Evolutionary conservation across 2,113 vertebrate species (phyloP).

Genomic region (Gobius niger): DNA sequence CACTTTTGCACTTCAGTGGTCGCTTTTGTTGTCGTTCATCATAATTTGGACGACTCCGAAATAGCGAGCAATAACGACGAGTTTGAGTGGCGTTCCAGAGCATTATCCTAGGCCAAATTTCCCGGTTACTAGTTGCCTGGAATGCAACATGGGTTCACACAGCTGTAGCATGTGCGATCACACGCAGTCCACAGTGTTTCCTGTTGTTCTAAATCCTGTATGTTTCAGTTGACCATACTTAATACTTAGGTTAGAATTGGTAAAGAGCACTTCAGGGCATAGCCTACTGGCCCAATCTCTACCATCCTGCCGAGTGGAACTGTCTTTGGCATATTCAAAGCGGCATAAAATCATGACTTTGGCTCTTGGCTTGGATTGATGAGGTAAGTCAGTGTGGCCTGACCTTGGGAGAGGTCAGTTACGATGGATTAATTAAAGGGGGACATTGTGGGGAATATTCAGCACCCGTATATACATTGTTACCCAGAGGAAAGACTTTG

Average conservation of each 20-base stretch:
- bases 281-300: not conserved
- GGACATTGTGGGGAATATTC: constrained; percentile 1
- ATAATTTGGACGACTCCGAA: too few species aligned
- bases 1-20: too few species aligned
- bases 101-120: too few species aligned
- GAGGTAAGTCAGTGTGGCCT: constrained; percentile 63
- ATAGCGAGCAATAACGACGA: too few species aligned
- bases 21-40: too few species aligned
- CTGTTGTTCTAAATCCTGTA: too few species aligned
- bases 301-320: not conserved
- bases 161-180: too few species aligned
- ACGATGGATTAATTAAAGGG: constrained; percentile 6
- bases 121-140: too few species aligned
- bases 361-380: constrained; percentile 58
- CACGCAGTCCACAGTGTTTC: too few species aligned
- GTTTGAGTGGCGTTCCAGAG: too few species aligned
- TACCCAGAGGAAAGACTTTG: constrained; percentile 42
- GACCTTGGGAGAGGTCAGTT: constrained; percentile 14
- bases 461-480: constrained; percentile 50
- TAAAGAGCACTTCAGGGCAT: not conserved
- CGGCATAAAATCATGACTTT: constrained; percentile 66
- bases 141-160: too few species aligned
- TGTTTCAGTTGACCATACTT: too few species aligned
- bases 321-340: constrained; percentile 6
- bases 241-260: not conserved